phyloP scores from a whole-genome alignment of 1,140 invertebrate species.

The Grapholita molesta region DNA sequence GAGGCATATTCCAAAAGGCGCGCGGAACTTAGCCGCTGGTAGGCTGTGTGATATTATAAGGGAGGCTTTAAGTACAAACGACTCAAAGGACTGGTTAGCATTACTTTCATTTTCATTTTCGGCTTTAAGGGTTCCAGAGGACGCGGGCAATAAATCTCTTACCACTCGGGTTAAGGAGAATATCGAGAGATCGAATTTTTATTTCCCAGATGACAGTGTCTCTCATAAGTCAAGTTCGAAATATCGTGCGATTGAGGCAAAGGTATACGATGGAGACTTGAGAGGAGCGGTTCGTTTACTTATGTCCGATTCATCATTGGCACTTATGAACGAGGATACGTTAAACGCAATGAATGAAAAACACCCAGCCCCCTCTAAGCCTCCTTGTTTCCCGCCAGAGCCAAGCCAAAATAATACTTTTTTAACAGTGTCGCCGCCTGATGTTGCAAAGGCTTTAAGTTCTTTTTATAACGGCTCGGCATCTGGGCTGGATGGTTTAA shows the following conservation, averaged over 20 bases:
- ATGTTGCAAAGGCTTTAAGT: not conserved
- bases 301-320: constrained; percentile 2
- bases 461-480: constrained; percentile 20
- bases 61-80: not conserved
- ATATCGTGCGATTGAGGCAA: not conserved
- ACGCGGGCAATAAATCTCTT: not conserved
- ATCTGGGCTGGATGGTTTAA: constrained; percentile 19
- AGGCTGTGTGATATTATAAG: not conserved
- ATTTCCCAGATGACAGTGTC: not conserved
- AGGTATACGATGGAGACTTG: constrained; percentile 13
- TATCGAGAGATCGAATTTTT: not conserved
- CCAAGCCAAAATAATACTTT: not conserved
- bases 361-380: constrained; percentile 19
- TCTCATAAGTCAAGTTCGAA: not conserved
- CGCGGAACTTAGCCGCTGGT: not conserved
- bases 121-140: not conserved
- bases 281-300: constrained; percentile 7
- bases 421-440: not conserved
- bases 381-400: not conserved
- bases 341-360: constrained; percentile 2
- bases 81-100: not conserved
- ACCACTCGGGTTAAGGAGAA: constrained; percentile 1
- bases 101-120: not conserved
- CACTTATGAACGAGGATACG: not conserved
- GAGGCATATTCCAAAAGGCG: too few species aligned